A percentile compares a stretch with the other conserved stretches of the same genome.
Conservation (phyloP, 2,888 invertebrate species). For the Pandemis cinnamomeana region DNA sequence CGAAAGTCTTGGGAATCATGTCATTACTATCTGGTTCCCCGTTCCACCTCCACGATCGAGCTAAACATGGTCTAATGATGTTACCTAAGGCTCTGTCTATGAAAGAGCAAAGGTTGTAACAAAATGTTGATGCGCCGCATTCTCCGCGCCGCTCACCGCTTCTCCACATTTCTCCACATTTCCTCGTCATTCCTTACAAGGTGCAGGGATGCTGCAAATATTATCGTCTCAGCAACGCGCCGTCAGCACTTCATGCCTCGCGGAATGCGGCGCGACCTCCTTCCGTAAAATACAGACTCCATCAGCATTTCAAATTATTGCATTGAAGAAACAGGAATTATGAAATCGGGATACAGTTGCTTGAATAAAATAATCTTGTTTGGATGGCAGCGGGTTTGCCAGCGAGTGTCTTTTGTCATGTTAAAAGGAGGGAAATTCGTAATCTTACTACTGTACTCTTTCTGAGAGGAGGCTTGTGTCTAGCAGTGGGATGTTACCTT, state of each 20-base stretch:
- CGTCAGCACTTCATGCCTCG: conserved; percentile 6
- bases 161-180: conserved; percentile 11
- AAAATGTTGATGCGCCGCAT: conserved; percentile 4
- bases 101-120: not conserved
- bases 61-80: too few relatives aligned
- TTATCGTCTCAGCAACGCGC: conserved; percentile 33
- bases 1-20: too few relatives aligned
- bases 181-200: not conserved
- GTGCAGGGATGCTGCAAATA: conserved; percentile 32
- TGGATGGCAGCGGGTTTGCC: not conserved
- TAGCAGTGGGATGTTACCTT: too few relatives aligned
- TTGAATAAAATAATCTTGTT: not conserved
- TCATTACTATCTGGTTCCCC: too few relatives aligned
- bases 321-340: conserved; percentile 10
- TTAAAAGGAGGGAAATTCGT: too few relatives aligned
- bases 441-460: too few relatives aligned
- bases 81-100: too few relatives aligned
- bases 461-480: too few relatives aligned
- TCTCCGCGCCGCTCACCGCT: conserved; percentile 8
- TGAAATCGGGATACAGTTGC: not conserved
- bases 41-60: too few relatives aligned
- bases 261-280: conserved; percentile 18
- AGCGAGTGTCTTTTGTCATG: not conserved
- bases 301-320: conserved; percentile 30
- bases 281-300: conserved; percentile 18